Conservation (phyloP, 2,113 vertebrate genomes). For the Triplophysa tibetana region DNA sequence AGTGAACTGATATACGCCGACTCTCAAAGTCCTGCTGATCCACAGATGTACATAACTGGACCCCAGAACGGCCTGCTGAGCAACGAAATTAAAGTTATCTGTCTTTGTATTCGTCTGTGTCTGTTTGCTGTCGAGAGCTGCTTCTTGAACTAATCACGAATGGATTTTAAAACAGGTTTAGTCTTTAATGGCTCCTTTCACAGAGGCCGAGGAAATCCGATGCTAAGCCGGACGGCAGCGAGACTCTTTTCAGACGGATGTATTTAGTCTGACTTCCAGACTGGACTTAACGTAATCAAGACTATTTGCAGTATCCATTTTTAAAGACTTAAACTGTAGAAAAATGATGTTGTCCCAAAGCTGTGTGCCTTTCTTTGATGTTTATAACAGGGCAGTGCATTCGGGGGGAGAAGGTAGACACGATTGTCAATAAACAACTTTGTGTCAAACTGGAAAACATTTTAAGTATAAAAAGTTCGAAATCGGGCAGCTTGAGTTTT, state of each 20-base stretch:
- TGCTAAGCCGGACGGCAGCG: neutral
- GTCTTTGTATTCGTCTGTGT: conserved; percentile 36
- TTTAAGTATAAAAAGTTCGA: neutral
- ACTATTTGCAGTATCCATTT: conserved; percentile 16
- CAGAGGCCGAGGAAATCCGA: neutral
- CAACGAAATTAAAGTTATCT: conserved; percentile 1
- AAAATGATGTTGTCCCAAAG: conserved; percentile 12
- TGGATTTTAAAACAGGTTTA: neutral
- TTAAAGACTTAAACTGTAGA: conserved; percentile 28
- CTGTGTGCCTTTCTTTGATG: conserved; percentile 51
- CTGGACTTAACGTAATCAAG: conserved; percentile 9
- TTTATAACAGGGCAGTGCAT: conserved; percentile 25
- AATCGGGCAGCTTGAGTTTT: neutral
- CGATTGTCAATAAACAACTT: neutral
- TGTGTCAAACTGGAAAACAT: neutral
- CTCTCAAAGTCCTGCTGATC: conserved; percentile 51
- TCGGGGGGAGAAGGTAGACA: neutral
- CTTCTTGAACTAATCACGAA: neutral
- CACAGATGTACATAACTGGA: conserved; percentile 42
- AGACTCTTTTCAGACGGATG: conserved; percentile 8
- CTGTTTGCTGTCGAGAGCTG: conserved; percentile 8
- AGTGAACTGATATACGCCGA: conserved; percentile 5
- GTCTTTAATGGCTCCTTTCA: conserved; percentile 7
- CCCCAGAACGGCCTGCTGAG: conserved; percentile 24
- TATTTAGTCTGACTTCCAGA: neutral